Evolutionary conservation across 2,113 vertebrate genomes (phyloP).

Genomic region (Henicopernis longicauda): DNA sequence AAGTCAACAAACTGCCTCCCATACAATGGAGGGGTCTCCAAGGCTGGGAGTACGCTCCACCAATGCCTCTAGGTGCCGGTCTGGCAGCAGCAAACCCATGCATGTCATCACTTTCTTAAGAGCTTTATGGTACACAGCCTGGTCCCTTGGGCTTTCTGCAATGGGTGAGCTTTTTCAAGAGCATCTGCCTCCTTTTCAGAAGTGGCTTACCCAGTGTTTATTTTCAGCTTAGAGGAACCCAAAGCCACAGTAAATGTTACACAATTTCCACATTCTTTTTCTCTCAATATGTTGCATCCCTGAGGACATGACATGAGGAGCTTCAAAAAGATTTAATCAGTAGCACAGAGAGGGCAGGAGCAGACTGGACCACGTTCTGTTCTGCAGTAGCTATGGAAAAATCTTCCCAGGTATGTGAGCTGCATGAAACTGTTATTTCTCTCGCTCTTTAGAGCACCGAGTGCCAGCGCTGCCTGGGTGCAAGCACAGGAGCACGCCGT

Average conservation of each 20-base stretch:
- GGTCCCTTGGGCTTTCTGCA: not conserved
- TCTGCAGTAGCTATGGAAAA: not conserved
- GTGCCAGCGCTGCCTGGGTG: not conserved
- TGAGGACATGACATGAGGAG: not conserved
- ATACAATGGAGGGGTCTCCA: not conserved
- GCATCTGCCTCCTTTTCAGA: not conserved
- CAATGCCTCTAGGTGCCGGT: not conserved
- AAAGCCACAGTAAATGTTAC: not conserved
- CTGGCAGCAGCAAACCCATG: not conserved
- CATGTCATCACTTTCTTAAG: not conserved
- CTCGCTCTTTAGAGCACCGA: not conserved
- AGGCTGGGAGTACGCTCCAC: not conserved
- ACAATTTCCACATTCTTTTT: not conserved
- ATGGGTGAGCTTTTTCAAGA: not conserved
- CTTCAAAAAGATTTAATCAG: not conserved
- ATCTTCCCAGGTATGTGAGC: not conserved
- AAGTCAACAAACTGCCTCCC: not conserved
- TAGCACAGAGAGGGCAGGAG: not conserved
- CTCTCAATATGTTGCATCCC: not conserved
- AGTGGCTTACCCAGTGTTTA: not conserved
- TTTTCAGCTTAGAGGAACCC: not conserved
- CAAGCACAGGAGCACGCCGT: not conserved
- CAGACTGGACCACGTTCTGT: not conserved
- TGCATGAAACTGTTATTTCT: not conserved
- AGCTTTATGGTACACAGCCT: not conserved